Evolutionary conservation across 64 coral and sea anemone species (phyloP).

Genomic region (Pocillopora damicornis): DNA sequence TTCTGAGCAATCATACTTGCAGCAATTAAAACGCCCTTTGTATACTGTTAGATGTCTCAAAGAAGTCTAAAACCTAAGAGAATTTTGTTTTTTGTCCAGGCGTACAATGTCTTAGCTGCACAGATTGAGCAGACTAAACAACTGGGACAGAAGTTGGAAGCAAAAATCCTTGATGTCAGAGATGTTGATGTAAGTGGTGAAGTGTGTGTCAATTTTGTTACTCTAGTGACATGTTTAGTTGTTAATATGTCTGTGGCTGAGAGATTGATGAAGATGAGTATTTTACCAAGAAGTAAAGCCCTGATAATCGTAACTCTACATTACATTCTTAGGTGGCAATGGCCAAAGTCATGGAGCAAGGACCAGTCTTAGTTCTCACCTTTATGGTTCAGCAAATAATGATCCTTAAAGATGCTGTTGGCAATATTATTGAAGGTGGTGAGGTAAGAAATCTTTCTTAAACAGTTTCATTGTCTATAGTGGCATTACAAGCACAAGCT

Average conservation of each 20-base stretch:
- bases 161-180: conserved; percentile 93
- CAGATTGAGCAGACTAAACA: conserved; percentile 94
- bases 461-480: too few relatives aligned
- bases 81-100: conserved; percentile 41
- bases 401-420: conserved; percentile 68
- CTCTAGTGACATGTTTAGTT: background rate
- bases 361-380: conserved; percentile 88
- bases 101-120: conserved; percentile 90
- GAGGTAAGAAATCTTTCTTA: conserved; percentile 53
- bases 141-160: conserved; percentile 82
- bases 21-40: too few relatives aligned
- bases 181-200: conserved; percentile 86
- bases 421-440: conserved; percentile 93
- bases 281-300: background rate
- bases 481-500: too few relatives aligned
- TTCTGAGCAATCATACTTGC: too few relatives aligned
- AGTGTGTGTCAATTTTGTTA: background rate
- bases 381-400: conserved; percentile 94
- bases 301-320: background rate
- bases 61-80: background rate
- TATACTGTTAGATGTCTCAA: too few relatives aligned
- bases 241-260: too few relatives aligned
- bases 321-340: conserved; percentile 76
- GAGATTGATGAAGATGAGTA: too few relatives aligned
- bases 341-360: conserved; percentile 98